A percentile compares a stretch with the other conserved stretches of the same genome.
Evolutionary conservation across 2,888 invertebrate genomes (phyloP).

Genomic region (Pediacus dermestoides): DNA sequence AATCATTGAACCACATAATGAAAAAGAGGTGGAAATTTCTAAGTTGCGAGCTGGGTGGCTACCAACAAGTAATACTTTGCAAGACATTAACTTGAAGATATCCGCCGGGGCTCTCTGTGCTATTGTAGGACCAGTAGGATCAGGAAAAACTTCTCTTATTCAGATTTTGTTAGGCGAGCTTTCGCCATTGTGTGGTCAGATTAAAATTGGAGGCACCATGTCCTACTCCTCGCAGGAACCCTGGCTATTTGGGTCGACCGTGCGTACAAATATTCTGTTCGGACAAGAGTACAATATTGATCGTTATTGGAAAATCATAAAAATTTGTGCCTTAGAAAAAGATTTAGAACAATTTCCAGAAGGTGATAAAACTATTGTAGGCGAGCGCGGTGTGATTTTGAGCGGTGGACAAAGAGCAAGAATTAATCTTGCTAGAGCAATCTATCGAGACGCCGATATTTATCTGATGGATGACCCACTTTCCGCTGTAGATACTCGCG

Average conservation of each 20-base stretch:
- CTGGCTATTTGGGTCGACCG: slow-evolving; percentile 68
- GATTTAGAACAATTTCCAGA: slow-evolving; percentile 68
- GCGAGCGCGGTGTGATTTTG: slow-evolving; percentile 70
- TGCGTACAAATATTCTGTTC: slow-evolving; percentile 75
- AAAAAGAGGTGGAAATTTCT: slow-evolving; percentile 6
- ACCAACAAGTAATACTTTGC: slow-evolving; percentile 10
- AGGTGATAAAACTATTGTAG: slow-evolving; percentile 70
- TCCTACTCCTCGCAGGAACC: slow-evolving; percentile 75
- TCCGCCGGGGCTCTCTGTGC: slow-evolving; percentile 36
- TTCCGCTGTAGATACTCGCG: slow-evolving; percentile 72
- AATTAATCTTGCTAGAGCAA: slow-evolving; percentile 69
- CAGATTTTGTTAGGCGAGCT: slow-evolving; percentile 70
- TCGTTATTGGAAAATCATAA: slow-evolving; percentile 51
- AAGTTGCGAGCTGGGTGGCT: slow-evolving; percentile 18
- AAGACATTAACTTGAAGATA: slow-evolving; percentile 15
- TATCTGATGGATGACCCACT: slow-evolving; percentile 76
- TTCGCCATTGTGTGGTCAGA: slow-evolving; percentile 55
- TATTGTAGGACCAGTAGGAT: slow-evolving; percentile 64
- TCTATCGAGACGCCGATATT: slow-evolving; percentile 70
- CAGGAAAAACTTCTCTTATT: slow-evolving; percentile 66
- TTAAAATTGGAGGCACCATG: slow-evolving; percentile 59
- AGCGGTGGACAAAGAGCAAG: slow-evolving; percentile 78
- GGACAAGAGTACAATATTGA: slow-evolving; percentile 59
- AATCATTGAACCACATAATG: slow-evolving; percentile 2
- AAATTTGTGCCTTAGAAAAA: slow-evolving; percentile 60